Evolutionary conservation across 1,140 invertebrate species (phyloP).

Genomic region (Magallana ariakensis): DNA sequence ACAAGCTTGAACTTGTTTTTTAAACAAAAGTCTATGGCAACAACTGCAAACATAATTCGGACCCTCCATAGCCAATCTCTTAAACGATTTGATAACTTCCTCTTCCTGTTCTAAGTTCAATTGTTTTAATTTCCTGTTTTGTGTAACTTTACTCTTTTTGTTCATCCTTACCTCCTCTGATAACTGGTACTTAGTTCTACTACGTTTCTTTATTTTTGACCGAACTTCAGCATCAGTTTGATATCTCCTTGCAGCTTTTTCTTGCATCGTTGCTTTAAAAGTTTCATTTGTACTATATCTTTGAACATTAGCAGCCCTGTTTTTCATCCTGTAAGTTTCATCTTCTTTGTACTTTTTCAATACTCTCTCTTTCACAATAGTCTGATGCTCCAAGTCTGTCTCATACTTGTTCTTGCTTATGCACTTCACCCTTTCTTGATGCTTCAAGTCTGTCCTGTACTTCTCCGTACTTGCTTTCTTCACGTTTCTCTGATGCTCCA

Average conservation of each 20-base stretch:
- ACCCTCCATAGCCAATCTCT: not conserved
- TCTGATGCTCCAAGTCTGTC: constrained; percentile 8
- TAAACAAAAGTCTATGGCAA: constrained; percentile 43
- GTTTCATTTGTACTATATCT: constrained; percentile 38
- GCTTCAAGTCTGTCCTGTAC: constrained; percentile 17
- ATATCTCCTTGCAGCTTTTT: not conserved
- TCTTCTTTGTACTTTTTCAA: constrained; percentile 16
- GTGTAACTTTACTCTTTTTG: not conserved
- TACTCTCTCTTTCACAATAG: not conserved
- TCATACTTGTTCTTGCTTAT: constrained; percentile 38
- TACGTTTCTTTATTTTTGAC: not conserved
- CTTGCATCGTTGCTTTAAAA: not conserved
- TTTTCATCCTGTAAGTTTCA: not conserved
- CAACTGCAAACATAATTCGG: not conserved
- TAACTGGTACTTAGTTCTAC: not conserved
- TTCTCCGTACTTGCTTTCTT: constrained; percentile 8
- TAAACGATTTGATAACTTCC: not conserved
- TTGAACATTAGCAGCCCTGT: not conserved
- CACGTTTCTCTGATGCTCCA: not conserved
- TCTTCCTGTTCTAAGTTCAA: not conserved
- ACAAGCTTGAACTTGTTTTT: not conserved
- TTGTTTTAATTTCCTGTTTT: not conserved
- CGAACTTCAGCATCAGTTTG: not conserved
- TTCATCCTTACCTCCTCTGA: not conserved
- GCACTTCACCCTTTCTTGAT: not conserved